phyloP scores from a whole-genome alignment of 2,888 invertebrate species.

The Polydrusus tereticollis region DNA sequence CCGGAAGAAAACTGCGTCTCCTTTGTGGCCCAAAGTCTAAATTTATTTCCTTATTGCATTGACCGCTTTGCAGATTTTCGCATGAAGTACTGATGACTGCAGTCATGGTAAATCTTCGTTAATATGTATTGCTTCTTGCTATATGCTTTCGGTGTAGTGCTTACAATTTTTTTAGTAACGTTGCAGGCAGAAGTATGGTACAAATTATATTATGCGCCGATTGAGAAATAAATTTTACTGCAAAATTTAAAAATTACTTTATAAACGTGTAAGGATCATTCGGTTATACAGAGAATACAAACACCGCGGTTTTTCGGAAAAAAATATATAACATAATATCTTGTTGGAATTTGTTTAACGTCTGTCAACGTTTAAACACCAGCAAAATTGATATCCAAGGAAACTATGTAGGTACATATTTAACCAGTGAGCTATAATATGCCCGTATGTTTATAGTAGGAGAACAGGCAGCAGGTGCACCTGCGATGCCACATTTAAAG shows the following conservation, averaged over 20 bases:
- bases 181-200: not conserved
- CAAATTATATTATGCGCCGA: not conserved
- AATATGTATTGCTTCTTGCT: not conserved
- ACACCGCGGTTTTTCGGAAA: too few species aligned
- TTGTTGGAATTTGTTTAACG: not conserved
- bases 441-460: too few species aligned
- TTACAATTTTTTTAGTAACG: not conserved
- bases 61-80: too few species aligned
- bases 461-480: too few species aligned
- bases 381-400: not conserved
- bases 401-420: not conserved
- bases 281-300: not conserved
- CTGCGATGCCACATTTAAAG: too few species aligned
- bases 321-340: not conserved
- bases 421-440: too few species aligned
- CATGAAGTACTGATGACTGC: not conserved
- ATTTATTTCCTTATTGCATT: constrained; percentile 7
- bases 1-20: constrained; percentile 36
- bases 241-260: not conserved
- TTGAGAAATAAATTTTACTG: not conserved
- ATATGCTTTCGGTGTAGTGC: not conserved
- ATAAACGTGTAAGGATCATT: not conserved
- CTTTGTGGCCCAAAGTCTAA: constrained; percentile 30
- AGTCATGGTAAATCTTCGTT: not conserved
- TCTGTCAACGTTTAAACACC: not conserved